Percentiles rank a stretch among this genome's conserved stretches.
Conservation (phyloP, 2,888 invertebrate genomes). For the Exocentrus adspersus region DNA sequence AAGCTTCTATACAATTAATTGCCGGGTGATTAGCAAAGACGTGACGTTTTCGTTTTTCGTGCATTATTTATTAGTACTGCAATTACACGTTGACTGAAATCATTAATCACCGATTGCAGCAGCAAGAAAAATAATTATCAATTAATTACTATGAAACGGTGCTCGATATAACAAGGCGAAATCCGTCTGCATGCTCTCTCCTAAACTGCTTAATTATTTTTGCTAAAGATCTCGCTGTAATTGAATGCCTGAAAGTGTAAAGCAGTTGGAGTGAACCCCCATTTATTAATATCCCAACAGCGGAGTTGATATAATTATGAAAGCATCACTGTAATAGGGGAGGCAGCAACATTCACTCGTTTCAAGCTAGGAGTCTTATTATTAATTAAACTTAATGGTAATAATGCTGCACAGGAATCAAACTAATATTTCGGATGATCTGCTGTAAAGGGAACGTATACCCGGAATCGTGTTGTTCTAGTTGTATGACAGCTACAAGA, state of each 20-base stretch:
- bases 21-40: no score
- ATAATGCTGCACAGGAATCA: constrained; percentile 32
- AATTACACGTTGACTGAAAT: neutral
- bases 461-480: neutral
- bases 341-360: constrained; percentile 30
- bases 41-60: no score
- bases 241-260: constrained; percentile 26
- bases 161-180: neutral
- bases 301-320: constrained; percentile 40
- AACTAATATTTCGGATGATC: constrained; percentile 17
- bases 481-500: neutral
- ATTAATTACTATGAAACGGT: constrained; percentile 10
- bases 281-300: constrained; percentile 40
- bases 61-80: neutral
- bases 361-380: constrained; percentile 28
- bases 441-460: neutral
- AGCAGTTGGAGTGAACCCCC: constrained; percentile 37
- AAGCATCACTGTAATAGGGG: constrained; percentile 29
- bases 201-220: constrained; percentile 22
- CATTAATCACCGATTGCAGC: neutral
- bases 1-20: no score
- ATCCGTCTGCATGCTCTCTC: neutral
- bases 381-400: constrained; percentile 41
- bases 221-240: constrained; percentile 13
- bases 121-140: neutral